Evolutionary conservation across 2,797 vertebrate species (phyloP), one percentile per base, ranked within the genome.

Genomic region (Peromyscus melanophrys): DNA sequence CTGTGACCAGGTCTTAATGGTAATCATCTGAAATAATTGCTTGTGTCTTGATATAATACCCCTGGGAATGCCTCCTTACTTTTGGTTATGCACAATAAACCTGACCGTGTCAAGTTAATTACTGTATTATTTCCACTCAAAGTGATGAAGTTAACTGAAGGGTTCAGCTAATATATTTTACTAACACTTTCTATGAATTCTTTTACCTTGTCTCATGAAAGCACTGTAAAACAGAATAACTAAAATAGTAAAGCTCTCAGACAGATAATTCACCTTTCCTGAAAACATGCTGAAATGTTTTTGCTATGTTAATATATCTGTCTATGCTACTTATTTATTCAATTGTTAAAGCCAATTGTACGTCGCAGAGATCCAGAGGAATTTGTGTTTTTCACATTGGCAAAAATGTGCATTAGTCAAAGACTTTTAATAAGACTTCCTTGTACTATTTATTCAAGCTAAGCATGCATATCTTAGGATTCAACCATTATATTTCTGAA

Each of bases 41-140:
- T 95, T 96, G n/a, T 77, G 8, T 40, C 25, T 90, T 93, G 65
- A 67, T 90, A 80, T 90, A 90, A 75, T 71, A 92, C 40, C 1
- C 1, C 1, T 93, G 31, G 16, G 34, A 80, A 86, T 94, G 1
- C 37, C 31, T 95, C 94, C 27, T 96, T 52, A 93, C 27, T 96
- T 96, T 85, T 84, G 49, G 46, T 63, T 95, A 84, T 92, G 82
- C 59, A 92, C 37, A 95, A 89, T 97, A 96, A 96, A 96, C 52
- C 6, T 77, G 49, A 71, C 21, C 31, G 52, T 86, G 89, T 87
- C 73, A 94, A 96, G 82, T 96, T 94, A 92, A 97, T 96, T 92
- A 65, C 29, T 92, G 67, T 3, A 83, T n/a, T 86, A 73, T 25
- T 67, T 97, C 27, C 46, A 40, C 37, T 97, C 11, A 40, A 93